Base-by-base conservation (phyloP, 1,140 invertebrate species). In the Teleopsis dalmanni region DNA sequence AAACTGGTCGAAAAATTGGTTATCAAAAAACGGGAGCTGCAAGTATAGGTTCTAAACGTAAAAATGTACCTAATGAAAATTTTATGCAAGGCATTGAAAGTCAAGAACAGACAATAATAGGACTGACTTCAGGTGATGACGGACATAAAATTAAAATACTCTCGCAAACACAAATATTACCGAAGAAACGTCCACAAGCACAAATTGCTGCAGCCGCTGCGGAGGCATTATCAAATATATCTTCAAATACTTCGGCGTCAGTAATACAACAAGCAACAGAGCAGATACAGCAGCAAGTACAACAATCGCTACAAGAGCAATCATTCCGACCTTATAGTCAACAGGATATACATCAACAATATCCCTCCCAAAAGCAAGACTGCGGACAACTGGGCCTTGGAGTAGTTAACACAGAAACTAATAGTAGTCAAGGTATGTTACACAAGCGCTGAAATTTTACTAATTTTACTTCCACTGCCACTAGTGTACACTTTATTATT, bases 101-200 rank as follows among this genome's bases (percentile, higher is more conserved):
- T 25, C 44, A 51, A 33, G 50, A 47, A 54, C 54, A 31, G 38
- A 42, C 10, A 33, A 40, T 26, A 36, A 51, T 40, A 37, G 19
- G 21, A 11, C 4, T 55, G 53, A 59, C 64, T 27, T n/a, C n/a
- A n/a, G 64, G 62, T 10, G 65, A 68, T 50, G 65, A 68, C 52
- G 65, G 60, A 13, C 65, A 67, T 68, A 58, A 62, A 35, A 68
- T 68, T 37, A 68, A 68, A 62, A 68, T 68, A 58, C 56, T 68
- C 56, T 67, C 64, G 44, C 65, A 68, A 51, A 68, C 65, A 56
- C 65, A 68, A 57, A 68, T 68, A 55, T 57, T 68, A 29, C 65
- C 65, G 36, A 68, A 68, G 52, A 68, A 68, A 53, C 51, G 65
- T 36, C 65, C 65, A 47, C 65, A 68, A 29, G 62, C 64, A 23